A percentile compares a stretch with the other conserved stretches of the same genome.
These are phyloP conservation scores for Corydoras sp. DNA, from an alignment of 2,113 vertebrate genomes.

Conservation along the genomic window DNA sequence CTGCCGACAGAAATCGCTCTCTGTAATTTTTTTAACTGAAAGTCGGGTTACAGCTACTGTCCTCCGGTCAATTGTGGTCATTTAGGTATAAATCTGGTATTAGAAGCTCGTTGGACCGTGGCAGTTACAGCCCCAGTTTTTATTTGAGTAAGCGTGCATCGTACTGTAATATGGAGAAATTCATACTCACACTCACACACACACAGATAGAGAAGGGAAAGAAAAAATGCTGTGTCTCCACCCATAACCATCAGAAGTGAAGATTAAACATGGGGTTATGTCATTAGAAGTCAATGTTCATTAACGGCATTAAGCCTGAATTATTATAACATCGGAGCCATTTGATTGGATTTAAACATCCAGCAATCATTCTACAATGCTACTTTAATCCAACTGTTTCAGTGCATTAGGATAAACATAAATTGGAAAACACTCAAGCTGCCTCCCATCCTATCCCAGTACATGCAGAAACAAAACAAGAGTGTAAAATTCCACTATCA, in stretches of 20 bases:
- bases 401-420: too few species aligned
- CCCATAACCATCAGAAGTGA: neutral
- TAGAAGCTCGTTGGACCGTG: neutral
- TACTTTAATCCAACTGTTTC: too few species aligned
- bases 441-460: too few species aligned
- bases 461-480: too few species aligned
- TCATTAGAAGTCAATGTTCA: too few species aligned
- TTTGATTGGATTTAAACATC: too few species aligned
- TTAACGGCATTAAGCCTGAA: too few species aligned
- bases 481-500: too few species aligned
- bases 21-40: neutral
- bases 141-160: neutral
- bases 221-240: neutral
- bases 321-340: too few species aligned
- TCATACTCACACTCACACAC: neutral
- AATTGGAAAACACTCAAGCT: too few species aligned
- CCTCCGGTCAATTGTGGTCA: neutral
- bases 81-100: neutral
- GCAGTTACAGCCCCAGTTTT: constrained; percentile 15
- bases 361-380: too few species aligned
- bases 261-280: too few species aligned
- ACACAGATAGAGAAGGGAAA: neutral
- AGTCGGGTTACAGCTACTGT: neutral
- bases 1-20: constrained; percentile 18
- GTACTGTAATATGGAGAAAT: constrained; percentile 19